Percentiles rank a stretch among this genome's conserved stretches.
phyloP scores from a whole-genome alignment of 2,888 invertebrate species.

The Trissoscelio sp. region DNA sequence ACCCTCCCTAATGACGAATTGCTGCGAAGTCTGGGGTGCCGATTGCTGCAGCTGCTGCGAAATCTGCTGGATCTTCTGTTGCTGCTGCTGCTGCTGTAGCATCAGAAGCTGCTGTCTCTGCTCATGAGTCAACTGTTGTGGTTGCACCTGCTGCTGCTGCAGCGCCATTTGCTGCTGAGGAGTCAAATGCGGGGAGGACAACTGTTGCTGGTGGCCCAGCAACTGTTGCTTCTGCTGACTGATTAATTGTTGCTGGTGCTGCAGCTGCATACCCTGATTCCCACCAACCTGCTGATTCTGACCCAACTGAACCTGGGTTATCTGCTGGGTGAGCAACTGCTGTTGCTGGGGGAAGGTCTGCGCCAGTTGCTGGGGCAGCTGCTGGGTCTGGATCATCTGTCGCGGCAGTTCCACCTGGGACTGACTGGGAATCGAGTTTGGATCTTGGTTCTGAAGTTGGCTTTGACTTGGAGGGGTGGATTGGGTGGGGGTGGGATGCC shows the following conservation, averaged over 20 bases:
- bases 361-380: constrained; percentile 71
- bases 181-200: constrained; percentile 68
- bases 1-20: constrained; percentile 83
- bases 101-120: constrained; percentile 84
- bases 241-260: constrained; percentile 72
- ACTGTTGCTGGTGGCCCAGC: constrained; percentile 59
- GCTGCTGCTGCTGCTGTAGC: constrained; percentile 85
- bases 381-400: constrained; percentile 76
- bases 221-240: constrained; percentile 87
- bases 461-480: constrained; percentile 72
- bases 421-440: no score
- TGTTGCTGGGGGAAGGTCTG: constrained; percentile 79
- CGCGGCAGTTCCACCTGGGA: constrained; percentile 81
- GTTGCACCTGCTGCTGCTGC: constrained; percentile 83
- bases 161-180: constrained; percentile 75
- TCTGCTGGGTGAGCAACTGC: constrained; percentile 77
- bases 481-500: constrained; percentile 77
- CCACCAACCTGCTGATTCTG: constrained; percentile 71
- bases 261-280: constrained; percentile 69
- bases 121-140: constrained; percentile 81
- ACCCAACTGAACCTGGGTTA: constrained; percentile 61
- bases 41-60: constrained; percentile 84
- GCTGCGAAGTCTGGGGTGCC: constrained; percentile 80
- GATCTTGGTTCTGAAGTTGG: no score
- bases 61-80: constrained; percentile 84